Percentiles rank a stretch among this genome's conserved stretches.
Conservation (phyloP, 2,888 invertebrate genomes). For the Eupithecia tripunctaria region DNA sequence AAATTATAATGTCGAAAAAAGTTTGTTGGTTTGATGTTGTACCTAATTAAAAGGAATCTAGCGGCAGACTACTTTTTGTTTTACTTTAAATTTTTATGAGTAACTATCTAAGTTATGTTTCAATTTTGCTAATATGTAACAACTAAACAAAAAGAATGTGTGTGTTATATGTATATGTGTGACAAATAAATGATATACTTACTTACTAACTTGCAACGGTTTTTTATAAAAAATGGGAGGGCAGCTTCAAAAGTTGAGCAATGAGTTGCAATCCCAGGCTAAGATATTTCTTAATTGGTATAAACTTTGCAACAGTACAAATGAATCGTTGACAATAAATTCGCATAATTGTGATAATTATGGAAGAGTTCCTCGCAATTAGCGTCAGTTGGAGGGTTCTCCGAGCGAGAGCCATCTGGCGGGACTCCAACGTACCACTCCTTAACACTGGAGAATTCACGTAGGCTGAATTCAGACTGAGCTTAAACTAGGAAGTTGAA, state of each 20-base stretch:
- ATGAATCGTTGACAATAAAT: conserved; percentile 62
- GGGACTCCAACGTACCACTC: conserved; percentile 70
- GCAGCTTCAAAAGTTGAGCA: background rate
- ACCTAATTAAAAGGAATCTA: no score
- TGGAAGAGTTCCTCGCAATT: conserved; percentile 80
- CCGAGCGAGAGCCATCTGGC: conserved; percentile 77
- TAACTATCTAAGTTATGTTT: no score
- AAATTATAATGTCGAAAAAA: no score
- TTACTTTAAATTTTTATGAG: no score
- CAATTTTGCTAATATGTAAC: no score
- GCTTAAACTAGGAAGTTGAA: background rate
- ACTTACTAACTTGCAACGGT: no score
- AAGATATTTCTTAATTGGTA: conserved; percentile 39
- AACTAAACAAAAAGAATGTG: no score
- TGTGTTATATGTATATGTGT: no score
- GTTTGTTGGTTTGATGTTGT: no score
- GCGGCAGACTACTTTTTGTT: no score
- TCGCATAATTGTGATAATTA: conserved; percentile 72
- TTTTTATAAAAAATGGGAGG: background rate
- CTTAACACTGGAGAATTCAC: conserved; percentile 64
- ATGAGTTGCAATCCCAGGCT: conserved; percentile 13
- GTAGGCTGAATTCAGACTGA: conserved; percentile 27
- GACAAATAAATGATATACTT: no score
- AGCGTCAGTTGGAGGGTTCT: conserved; percentile 75
- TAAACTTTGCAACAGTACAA: conserved; percentile 42